A percentile compares a stretch with the other conserved stretches of the same genome.
Evolutionary conservation across 2,797 vertebrate species (phyloP).

Genomic region (Anguilla megastoma): DNA sequence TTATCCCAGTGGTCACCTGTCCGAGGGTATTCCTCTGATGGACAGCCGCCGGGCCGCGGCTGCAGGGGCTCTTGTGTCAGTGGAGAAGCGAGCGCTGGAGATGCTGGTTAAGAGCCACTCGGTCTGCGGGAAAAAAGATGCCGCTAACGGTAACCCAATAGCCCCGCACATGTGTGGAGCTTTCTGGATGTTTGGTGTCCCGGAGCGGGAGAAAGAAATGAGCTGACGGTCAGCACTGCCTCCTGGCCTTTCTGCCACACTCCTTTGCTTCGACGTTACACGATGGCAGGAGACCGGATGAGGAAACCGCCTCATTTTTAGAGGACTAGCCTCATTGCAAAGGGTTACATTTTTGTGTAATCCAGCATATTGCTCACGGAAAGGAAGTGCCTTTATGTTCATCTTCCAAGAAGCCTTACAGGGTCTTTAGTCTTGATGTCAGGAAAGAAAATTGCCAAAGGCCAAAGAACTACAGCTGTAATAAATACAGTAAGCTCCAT

Average conservation of each 20-base stretch:
- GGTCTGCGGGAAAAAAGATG: not conserved
- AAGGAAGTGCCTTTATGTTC: not conserved
- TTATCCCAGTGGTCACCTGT: not conserved
- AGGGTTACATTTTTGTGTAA: not conserved
- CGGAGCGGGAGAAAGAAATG: not conserved
- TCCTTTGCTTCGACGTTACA: not conserved
- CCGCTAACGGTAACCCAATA: not conserved
- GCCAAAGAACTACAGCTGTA: too few relatives aligned
- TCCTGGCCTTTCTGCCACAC: not conserved
- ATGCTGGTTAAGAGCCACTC: not conserved
- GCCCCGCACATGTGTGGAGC: not conserved
- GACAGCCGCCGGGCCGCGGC: not conserved
- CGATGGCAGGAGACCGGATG: not conserved
- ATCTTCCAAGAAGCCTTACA: not conserved
- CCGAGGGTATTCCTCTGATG: slow-evolving; percentile 3
- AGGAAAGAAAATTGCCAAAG: too few relatives aligned
- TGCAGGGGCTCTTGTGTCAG: not conserved
- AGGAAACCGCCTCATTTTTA: not conserved
- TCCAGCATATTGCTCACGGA: not conserved
- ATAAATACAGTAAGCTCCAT: too few relatives aligned
- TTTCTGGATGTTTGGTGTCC: slow-evolving; percentile 13
- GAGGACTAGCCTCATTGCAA: not conserved
- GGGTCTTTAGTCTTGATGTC: not conserved
- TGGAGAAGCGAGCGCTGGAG: not conserved
- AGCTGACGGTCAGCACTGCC: not conserved